These are phyloP conservation scores for Drosophila merina DNA, from an alignment of 2,888 invertebrate genomes.

Conservation along the genomic window DNA sequence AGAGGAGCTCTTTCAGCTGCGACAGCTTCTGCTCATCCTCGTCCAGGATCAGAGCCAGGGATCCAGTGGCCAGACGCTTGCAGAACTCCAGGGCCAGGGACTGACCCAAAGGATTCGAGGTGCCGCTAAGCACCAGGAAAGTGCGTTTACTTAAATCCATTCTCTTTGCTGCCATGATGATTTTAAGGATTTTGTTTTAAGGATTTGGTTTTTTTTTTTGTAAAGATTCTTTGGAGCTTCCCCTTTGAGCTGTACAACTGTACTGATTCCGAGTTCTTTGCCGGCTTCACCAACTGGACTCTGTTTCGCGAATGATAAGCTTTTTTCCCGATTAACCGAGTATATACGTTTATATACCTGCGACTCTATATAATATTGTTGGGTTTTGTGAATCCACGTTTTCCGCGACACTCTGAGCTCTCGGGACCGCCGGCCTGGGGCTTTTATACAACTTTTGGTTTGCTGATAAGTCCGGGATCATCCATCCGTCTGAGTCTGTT, in stretches of 20 bases:
- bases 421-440: constrained; percentile 5
- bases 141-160: constrained; percentile 87
- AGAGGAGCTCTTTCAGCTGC: constrained; percentile 86
- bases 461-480: constrained; percentile 28
- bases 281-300: constrained; percentile 38
- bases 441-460: constrained; percentile 32
- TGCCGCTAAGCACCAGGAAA: constrained; percentile 91
- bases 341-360: constrained; percentile 18
- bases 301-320: constrained; percentile 50
- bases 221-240: neutral
- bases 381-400: constrained; percentile 5
- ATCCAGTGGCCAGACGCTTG: constrained; percentile 87
- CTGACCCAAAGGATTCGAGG: constrained; percentile 93
- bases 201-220: neutral
- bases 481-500: constrained; percentile 28
- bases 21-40: constrained; percentile 87
- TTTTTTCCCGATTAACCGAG: constrained; percentile 7
- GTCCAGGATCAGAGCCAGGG: constrained; percentile 91
- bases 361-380: constrained; percentile 1
- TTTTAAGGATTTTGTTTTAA: neutral
- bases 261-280: constrained; percentile 54
- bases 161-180: constrained; percentile 73
- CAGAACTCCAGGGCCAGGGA: constrained; percentile 90
- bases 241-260: constrained; percentile 68
- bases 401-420: constrained; percentile 21